Base-by-base conservation (phyloP, 2,797 vertebrate genomes). In the Epinephelus malabaricus region DNA sequence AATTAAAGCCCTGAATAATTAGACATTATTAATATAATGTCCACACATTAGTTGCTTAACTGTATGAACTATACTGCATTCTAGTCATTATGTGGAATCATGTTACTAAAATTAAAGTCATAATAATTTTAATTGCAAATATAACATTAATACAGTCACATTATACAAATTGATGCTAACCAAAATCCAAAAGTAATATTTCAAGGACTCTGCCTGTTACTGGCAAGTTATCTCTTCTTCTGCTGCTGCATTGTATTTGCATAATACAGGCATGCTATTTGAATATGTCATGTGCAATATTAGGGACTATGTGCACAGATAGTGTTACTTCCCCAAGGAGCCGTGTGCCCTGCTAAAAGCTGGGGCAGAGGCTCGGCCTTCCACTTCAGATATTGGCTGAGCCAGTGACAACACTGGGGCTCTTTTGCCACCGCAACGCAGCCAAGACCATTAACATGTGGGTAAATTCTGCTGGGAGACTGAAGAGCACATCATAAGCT, bases 371-470 rank as follows among this genome's bases (percentile, higher is more conserved):
- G 58, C 79, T 88, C 62, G 85, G 75, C 86, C 76, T 55, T 82
- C 69, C 73, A 78, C 84, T 90, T 83, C 75, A 74, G 58, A 86
- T 74, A 47, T 21, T 83, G 82, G 84, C 87, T 71, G 69, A 77
- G 85, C 78, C 76, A 56, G 64, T 50, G 68, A 89, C 78, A 88
- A 67, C 85, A 67, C 62, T 63, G 84, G 63, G 46, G 63, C 63
- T 67, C 40, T 79, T 68, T 73, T 49, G 47, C 80, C 53, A 15
- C 65, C 11, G 63, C 56, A 11, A 30, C 6, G 11, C 53, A 70
- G 85, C 86, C 90, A 85, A 84, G 64, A 58, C 68, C 67, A 81
- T 88, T 89, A 92, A 80, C 77, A 86, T 92, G 86, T 88, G 84
- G 81, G 64, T 79, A 83, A 78, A 86, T 85, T 89, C 76, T 77